Evolutionary conservation across 2,888 invertebrate species (phyloP).

Genomic region (Gastracanthus pulcherrimus): DNA sequence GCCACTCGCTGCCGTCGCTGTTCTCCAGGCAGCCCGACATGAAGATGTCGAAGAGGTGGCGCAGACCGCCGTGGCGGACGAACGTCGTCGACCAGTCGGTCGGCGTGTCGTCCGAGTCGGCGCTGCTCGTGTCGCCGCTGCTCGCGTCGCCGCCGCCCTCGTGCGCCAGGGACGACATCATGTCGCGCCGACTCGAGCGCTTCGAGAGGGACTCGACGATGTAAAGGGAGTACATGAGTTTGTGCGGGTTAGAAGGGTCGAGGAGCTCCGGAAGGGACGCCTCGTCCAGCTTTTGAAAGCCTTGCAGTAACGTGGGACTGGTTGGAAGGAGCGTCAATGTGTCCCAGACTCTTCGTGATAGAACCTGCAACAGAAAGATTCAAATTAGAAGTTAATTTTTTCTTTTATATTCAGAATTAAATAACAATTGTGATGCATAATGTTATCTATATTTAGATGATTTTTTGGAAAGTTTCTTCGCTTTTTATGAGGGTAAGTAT

Average conservation of each 20-base stretch:
- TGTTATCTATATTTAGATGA: too few relatives aligned
- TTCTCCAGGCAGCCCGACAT: conserved; percentile 87
- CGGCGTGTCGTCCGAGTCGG: conserved; percentile 59
- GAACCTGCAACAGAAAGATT: conserved; percentile 61
- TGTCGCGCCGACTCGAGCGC: conserved; percentile 61
- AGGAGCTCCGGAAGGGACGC: conserved; percentile 86
- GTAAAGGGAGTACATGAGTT: conserved; percentile 96
- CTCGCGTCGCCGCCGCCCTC: conserved; percentile 63
- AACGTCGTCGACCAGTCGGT: conserved; percentile 87
- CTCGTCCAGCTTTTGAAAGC: conserved; percentile 87
- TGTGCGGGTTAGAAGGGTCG: conserved; percentile 93
- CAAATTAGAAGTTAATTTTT: neutral
- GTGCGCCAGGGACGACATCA: conserved; percentile 59
- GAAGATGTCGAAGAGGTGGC: conserved; percentile 94
- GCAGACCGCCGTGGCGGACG: conserved; percentile 91
- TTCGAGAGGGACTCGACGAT: conserved; percentile 89
- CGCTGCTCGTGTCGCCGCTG: conserved; percentile 48
- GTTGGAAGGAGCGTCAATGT: conserved; percentile 94
- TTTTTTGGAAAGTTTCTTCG: too few relatives aligned
- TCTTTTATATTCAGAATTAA: neutral
- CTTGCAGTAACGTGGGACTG: conserved; percentile 90
- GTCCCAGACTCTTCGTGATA: conserved; percentile 96
- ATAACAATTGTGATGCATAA: too few relatives aligned
- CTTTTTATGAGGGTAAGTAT: too few relatives aligned
- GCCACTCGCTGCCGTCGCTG: conserved; percentile 93